Evolutionary conservation across 2,797 vertebrate genomes (phyloP), one percentile per base, ranked within the genome.

Genomic region (Ammospiza maritima): DNA sequence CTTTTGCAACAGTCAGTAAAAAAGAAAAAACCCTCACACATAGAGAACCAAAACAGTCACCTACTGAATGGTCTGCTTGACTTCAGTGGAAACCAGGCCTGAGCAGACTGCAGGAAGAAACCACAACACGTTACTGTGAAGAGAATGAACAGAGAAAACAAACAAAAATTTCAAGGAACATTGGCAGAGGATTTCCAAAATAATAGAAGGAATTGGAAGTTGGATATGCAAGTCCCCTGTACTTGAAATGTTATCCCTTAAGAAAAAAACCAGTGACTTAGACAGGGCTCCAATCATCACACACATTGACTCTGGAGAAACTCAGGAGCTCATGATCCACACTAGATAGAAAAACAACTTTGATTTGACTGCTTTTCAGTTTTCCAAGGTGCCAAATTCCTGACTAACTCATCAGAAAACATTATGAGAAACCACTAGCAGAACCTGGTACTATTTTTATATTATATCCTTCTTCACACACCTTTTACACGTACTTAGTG

Each of bases 371-470:
- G 9, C 8, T 73, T 75, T 40, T 20, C 5, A 29, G 25, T 81
- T 82, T 82, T 86, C 70, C 53, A 76, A 88, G 53, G 70, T 76
- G 51, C 34, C 60, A 87, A 64, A 91, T 85, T 90, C 85, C 65
- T 40, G 22, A 67, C 34, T 81, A 86, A 89, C 60, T 92, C 8
- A 74, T 80, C 75, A 92, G 50, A 82, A 90, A 95, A 81, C 67
- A 60, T 88, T 88, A 66, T 76, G 56, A 89, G 14, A 89, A 93
- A 75, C 57, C 51, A 56, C 30, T 76, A 87, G 27, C 38, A 93
- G 74, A 79, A 87, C 25, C 47, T 80, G 50, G 25, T 47, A n/a
- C 17, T 93, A 44, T 74, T 94, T 93, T 88, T 75, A 38, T 69
- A 61, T 56, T 75, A 32, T 38, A 27, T 42, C 4, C 32, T 20